These are phyloP conservation scores for Chrysogorgia sp. DNA, from an alignment of 92 coral and sea anemone genomes.

Conservation along the genomic window DNA sequence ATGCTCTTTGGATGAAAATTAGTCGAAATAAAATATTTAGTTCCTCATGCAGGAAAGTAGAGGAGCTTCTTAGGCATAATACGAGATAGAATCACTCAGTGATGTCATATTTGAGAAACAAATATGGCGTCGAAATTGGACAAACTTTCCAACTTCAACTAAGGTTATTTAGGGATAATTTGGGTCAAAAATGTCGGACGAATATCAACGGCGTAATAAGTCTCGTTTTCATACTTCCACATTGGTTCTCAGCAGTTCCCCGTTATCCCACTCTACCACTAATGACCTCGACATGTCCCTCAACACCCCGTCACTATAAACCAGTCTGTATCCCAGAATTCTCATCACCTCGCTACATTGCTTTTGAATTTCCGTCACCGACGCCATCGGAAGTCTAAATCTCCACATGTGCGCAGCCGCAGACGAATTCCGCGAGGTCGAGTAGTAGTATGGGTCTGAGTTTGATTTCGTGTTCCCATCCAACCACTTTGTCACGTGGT, in stretches of 20 bases:
- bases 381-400: neutral
- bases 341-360: slow-evolving; percentile 13
- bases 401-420: slow-evolving; percentile 43
- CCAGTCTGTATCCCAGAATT: slow-evolving; percentile 31
- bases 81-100: no score
- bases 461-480: slow-evolving; percentile 14
- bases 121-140: no score
- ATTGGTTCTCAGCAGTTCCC: slow-evolving; percentile 14
- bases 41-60: no score
- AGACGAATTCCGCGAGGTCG: slow-evolving; percentile 43
- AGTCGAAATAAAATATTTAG: no score
- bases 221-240: neutral
- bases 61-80: no score
- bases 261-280: slow-evolving; percentile 19
- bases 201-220: neutral
- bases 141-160: no score
- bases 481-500: slow-evolving; percentile 19
- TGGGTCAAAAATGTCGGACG: no score
- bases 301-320: slow-evolving; percentile 10
- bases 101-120: no score
- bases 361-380: slow-evolving; percentile 16
- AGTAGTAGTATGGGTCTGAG: slow-evolving; percentile 26
- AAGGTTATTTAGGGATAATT: no score
- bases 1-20: no score
- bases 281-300: neutral